Percentiles rank a stretch among this genome's conserved stretches.
Evolutionary conservation across 2,888 invertebrate species (phyloP).

Genomic region (Stenodera caucasica): DNA sequence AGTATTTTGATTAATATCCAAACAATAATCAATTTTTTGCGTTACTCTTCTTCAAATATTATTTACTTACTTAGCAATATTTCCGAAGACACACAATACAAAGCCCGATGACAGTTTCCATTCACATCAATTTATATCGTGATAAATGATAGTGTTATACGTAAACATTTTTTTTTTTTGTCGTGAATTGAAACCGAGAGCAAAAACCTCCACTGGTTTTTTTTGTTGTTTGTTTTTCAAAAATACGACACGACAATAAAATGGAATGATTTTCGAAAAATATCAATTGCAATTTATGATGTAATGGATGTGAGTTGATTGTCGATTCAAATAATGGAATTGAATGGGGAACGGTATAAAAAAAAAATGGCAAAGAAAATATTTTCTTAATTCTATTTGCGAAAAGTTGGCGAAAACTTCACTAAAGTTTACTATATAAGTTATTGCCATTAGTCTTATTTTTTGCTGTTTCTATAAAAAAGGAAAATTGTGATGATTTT

Average conservation of each 20-base stretch:
- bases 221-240: background rate
- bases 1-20: background rate
- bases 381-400: constrained; percentile 19
- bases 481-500: constrained; percentile 3
- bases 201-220: background rate
- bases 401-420: constrained; percentile 21
- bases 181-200: background rate
- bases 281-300: background rate
- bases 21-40: background rate
- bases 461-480: constrained; percentile 18
- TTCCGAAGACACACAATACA: constrained; percentile 15
- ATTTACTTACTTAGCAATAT: constrained; percentile 17
- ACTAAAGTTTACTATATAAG: constrained; percentile 20
- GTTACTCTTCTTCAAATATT: constrained; percentile 9
- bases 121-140: constrained; percentile 23
- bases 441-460: constrained; percentile 23
- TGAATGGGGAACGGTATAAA: background rate
- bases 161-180: constrained; percentile 21
- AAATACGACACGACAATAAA: too few relatives aligned
- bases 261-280: background rate
- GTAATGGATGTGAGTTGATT: background rate
- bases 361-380: background rate
- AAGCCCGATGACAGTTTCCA: constrained; percentile 12
- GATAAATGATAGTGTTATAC: constrained; percentile 19
- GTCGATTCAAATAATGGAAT: background rate